Evolutionary conservation across 2,113 vertebrate genomes (phyloP).

Genomic region (Myrmophylax atrothorax): DNA sequence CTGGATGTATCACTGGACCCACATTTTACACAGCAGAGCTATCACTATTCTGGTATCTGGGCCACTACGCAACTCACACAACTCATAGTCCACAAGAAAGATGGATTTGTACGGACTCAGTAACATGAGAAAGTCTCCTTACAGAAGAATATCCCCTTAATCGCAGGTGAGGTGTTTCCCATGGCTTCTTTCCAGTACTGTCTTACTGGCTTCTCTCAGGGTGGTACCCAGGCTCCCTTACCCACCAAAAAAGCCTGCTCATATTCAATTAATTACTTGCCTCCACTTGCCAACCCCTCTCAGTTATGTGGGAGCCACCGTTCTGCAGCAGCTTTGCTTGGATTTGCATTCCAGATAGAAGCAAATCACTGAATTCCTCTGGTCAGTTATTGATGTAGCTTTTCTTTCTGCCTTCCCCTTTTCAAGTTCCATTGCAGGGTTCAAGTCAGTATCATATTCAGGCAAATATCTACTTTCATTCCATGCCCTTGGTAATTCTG

Average conservation of each 20-base stretch:
- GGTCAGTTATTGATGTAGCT: background rate
- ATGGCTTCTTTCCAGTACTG: background rate
- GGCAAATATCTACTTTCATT: background rate
- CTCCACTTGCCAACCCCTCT: background rate
- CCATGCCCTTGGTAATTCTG: background rate
- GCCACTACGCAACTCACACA: background rate
- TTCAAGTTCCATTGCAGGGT: background rate
- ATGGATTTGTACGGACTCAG: background rate
- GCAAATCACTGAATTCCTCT: background rate
- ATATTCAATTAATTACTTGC: background rate
- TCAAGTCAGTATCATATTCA: background rate
- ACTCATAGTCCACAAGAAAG: background rate
- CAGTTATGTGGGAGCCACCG: rapidly evolving
- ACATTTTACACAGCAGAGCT: background rate
- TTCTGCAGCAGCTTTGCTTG: background rate
- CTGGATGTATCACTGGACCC: background rate
- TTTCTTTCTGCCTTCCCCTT: background rate
- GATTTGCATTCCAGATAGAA: background rate
- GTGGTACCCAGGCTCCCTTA: background rate
- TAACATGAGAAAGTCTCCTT: background rate
- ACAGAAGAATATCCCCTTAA: background rate
- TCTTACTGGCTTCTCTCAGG: background rate
- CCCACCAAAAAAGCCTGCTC: rapidly evolving
- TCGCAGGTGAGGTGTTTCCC: background rate
- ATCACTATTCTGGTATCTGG: rapidly evolving